Percentiles rank a stretch among this genome's conserved stretches.
phyloP scores from a whole-genome alignment of 2,888 invertebrate species.

The Agrilus cyanescens region DNA sequence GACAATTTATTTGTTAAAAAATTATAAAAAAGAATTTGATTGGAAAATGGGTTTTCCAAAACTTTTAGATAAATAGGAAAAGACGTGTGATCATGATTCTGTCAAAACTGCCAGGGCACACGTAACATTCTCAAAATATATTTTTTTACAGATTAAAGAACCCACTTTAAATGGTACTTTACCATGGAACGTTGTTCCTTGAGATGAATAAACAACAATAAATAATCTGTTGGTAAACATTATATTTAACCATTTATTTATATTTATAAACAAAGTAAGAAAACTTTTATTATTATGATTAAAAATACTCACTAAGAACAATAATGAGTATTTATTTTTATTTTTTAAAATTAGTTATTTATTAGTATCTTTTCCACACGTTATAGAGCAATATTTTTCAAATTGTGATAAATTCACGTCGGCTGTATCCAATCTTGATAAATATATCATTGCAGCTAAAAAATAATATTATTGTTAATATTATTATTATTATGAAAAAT shows the following conservation, averaged over 20 bases:
- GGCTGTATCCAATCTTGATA: constrained; percentile 22
- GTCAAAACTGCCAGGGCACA: no score
- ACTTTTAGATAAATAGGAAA: no score
- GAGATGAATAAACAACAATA: constrained; percentile 18
- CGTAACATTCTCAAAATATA: constrained; percentile 6
- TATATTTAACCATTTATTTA: no score
- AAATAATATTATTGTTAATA: constrained; percentile 1
- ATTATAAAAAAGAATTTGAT: no score
- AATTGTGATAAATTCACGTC: constrained; percentile 22
- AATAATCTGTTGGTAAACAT: no score
- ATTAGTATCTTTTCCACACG: constrained; percentile 7
- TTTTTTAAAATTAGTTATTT: not conserved
- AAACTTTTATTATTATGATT: no score
- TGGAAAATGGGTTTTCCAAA: no score
- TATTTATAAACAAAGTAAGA: no score
- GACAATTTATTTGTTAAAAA: no score
- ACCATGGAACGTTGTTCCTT: constrained; percentile 56
- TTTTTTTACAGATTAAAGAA: constrained; percentile 41
- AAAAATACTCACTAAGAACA: no score
- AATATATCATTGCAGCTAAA: constrained; percentile 24
- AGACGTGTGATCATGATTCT: no score
- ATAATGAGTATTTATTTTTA: no score
- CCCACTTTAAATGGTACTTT: constrained; percentile 43
- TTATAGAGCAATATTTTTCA: constrained; percentile 22
- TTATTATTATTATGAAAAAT: not conserved